These are phyloP conservation scores for Drosophila athabasca DNA, from an alignment of 1,140 invertebrate species.

Conservation along the genomic window DNA sequence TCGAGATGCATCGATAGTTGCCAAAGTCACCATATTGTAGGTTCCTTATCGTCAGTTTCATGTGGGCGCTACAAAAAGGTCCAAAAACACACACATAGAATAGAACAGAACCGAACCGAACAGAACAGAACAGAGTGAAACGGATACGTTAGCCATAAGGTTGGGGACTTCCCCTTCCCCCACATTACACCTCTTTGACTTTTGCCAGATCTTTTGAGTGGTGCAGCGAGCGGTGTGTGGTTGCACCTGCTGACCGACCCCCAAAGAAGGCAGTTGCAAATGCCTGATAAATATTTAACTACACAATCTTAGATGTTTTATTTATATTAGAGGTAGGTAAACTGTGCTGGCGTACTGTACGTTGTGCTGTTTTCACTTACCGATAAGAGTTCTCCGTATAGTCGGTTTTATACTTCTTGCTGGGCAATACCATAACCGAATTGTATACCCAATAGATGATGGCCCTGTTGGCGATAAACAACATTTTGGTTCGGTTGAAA, in stretches of 20 bases:
- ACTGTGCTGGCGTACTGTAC: neutral
- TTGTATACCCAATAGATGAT: slow-evolving; percentile 97
- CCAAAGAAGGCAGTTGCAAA: slow-evolving; percentile 54
- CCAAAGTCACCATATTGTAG: slow-evolving; percentile 91
- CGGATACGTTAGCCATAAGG: slow-evolving; percentile 46
- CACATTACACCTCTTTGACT: neutral
- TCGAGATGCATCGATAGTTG: slow-evolving; percentile 94
- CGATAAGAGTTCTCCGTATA: slow-evolving; percentile 92
- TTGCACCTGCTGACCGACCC: slow-evolving; percentile 36
- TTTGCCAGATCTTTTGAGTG: slow-evolving; percentile 16
- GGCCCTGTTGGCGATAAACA: slow-evolving; percentile 85
- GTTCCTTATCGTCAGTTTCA: slow-evolving; percentile 93
- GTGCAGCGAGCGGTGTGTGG: neutral
- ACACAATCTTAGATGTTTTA: slow-evolving; percentile 30
- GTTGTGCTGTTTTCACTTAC: slow-evolving; percentile 68
- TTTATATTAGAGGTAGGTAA: slow-evolving; percentile 3
- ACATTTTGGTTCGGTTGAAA: slow-evolving; percentile 19
- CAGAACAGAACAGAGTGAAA: slow-evolving; percentile 8
- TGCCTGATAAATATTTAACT: slow-evolving; percentile 73
- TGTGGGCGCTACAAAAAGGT: slow-evolving; percentile 87
- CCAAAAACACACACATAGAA: too few relatives aligned
- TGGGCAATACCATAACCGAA: slow-evolving; percentile 92
- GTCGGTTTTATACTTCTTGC: slow-evolving; percentile 91
- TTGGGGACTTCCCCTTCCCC: slow-evolving; percentile 1
- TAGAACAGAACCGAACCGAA: too few relatives aligned